Base-by-base conservation (phyloP, 2,113 vertebrate genomes). In the Buteo buteo region DNA sequence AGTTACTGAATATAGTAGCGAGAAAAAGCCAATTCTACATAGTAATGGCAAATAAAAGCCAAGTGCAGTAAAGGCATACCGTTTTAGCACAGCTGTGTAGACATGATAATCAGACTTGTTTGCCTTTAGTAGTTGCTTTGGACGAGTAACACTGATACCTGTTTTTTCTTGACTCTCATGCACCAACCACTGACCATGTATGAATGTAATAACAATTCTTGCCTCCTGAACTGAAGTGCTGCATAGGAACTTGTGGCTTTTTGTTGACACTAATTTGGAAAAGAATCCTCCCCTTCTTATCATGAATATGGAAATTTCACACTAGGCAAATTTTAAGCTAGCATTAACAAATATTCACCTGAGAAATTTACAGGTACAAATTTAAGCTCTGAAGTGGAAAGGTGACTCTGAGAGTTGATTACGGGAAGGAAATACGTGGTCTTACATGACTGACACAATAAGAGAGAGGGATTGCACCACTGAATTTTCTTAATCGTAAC, bases 391-490 rank as follows among this genome's bases (percentile, higher is more conserved):
- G 44, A 84, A 74, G 20, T 20, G 38, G 42, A 62, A 78, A 86
- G 4, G 13, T 67, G 26, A 82, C 8, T 77, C 66, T 2, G 0
- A 38, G 44, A 7, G 12, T 40, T 87, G 64, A 44, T 79, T 40
- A 36, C 0, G 0, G 40, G 42, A 82, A 74, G 10, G 29, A 72
- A 77, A n/a, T 40, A 42, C 0, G 6, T 31, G 20, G 42, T 69
- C 28, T 55, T 21, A 6, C 36, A 7, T 31, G 47, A 49, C 20
- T 25, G 55, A 71, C 10, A 64, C 11, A 38, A 74, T 12, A 50
- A 59, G 62, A 69, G 22, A 54, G 31, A 12, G 13, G 15, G 25
- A 80, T 58, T 59, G 32, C 25, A 62, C 21, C 13, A 7, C 78
- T 86, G 50, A 52, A 9, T 83, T 81, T 52, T 86, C 69, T 42